These are phyloP conservation scores for Eueides isabella DNA, from an alignment of 1,140 invertebrate species.

Conservation along the genomic window DNA sequence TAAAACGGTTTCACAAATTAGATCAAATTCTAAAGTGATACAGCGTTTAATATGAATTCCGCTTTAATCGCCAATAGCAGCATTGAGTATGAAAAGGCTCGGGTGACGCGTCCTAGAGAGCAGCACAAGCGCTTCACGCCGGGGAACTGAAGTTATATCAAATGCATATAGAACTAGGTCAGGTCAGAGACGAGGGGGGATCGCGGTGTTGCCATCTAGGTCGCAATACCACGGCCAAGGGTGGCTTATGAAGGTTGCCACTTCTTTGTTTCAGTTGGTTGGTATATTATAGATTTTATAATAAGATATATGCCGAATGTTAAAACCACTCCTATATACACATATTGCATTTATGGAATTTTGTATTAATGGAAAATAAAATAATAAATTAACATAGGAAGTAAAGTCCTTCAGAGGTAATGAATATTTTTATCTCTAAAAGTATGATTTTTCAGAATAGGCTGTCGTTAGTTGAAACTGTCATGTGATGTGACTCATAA, in stretches of 20 bases:
- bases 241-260: conserved; percentile 74
- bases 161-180: conserved; percentile 76
- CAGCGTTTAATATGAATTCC: too few species aligned
- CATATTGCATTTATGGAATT: too few species aligned
- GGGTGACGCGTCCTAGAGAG: conserved; percentile 34
- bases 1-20: background rate
- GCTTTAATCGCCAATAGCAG: background rate
- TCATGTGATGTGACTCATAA: background rate
- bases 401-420: too few species aligned
- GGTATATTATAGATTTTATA: background rate
- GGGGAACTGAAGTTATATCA: conserved; percentile 62
- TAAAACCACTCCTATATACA: background rate
- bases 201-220: conserved; percentile 58
- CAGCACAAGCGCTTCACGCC: conserved; percentile 44
- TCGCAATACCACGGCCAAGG: conserved; percentile 78
- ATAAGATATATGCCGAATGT: background rate
- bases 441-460: background rate
- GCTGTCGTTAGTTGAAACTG: background rate
- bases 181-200: conserved; percentile 60
- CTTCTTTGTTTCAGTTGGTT: conserved; percentile 56
- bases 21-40: background rate
- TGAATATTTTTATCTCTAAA: background rate
- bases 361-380: too few species aligned
- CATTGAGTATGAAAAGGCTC: background rate
- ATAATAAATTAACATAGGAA: background rate